Base-by-base conservation (phyloP, 2,888 invertebrate species). In the Fragum sueziense region DNA sequence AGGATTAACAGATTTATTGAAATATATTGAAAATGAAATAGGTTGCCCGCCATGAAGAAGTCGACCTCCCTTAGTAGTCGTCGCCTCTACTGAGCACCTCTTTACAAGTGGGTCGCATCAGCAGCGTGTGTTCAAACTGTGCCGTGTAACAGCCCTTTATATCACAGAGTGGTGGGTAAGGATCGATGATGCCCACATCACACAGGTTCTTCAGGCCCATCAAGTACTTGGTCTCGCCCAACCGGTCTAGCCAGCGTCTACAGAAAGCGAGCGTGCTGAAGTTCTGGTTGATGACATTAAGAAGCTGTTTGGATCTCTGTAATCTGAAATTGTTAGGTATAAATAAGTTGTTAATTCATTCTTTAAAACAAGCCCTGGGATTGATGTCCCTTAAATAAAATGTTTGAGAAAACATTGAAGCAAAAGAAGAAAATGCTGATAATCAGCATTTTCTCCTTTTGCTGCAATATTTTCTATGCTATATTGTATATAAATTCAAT, bases 201-300 rank as follows among this genome's bases (percentile, higher is more conserved):
- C 98, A 98, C 74, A 99, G 95, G 95, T 99, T 99, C 94, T 99
- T 99, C 62, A 99, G 94, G 0, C 98, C 98, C 97, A 99, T 98
- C 90, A 99, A 97, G 94, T 99, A 99, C 92, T 99, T 98, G 2
- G 97, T 97, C 87, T 99, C 98, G 27, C 99, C 99, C 7, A 97
- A 96, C 72, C 99, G 96, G 94, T 99, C 99, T 91, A 99, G 93
- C 99, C 99, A 99, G 65, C 99, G 96, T 91, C 99, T 97, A 94
- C 99, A 99, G 94, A 99, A 99, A 1, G 99, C 99, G 88, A 99
- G 94, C 0, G 99, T 99, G 77, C 98, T 96, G 93, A 99, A 99
- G 93, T 99, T 96, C 93, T 98, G 97, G 94, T 99, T 99, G 93
- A 99, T 98, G 68, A 96, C 95, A 91, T 96, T 97, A 88, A 99